Percentiles rank a stretch among this genome's conserved stretches.
Evolutionary conservation across 2,113 vertebrate species (phyloP).

Genomic region (Electrona antarctica): DNA sequence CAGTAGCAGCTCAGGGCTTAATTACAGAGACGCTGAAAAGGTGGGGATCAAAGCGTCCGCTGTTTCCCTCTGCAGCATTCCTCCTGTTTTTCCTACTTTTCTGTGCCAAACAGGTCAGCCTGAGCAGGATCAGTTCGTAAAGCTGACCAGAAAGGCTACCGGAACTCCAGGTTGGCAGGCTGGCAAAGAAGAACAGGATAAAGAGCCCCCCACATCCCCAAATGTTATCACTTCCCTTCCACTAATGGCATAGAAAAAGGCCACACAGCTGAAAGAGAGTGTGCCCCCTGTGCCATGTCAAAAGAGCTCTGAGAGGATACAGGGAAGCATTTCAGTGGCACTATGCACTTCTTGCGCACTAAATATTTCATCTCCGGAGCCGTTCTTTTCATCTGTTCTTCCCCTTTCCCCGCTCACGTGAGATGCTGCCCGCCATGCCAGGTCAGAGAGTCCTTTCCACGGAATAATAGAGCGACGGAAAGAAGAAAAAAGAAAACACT

Average conservation of each 20-base stretch:
- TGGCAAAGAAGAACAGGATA: slow-evolving; percentile 51
- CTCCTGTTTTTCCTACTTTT: background rate
- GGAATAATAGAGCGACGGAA: slow-evolving; percentile 52
- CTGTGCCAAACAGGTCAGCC: slow-evolving; percentile 51
- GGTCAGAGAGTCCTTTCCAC: slow-evolving; percentile 62
- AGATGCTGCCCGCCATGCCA: slow-evolving; percentile 44
- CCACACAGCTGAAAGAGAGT: slow-evolving; percentile 39
- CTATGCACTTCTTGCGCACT: slow-evolving; percentile 46
- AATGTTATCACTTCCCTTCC: slow-evolving; percentile 61
- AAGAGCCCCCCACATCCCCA: slow-evolving; percentile 38
- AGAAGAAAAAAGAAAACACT: slow-evolving; percentile 4
- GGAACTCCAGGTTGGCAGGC: slow-evolving; percentile 32
- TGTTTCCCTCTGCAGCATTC: slow-evolving; percentile 42
- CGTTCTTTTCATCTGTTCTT: slow-evolving; percentile 39
- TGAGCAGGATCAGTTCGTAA: slow-evolving; percentile 29
- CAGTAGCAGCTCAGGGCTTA: slow-evolving; percentile 29
- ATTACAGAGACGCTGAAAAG: slow-evolving; percentile 49
- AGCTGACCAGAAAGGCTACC: slow-evolving; percentile 44
- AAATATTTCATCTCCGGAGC: slow-evolving; percentile 65
- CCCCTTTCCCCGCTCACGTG: slow-evolving; percentile 44
- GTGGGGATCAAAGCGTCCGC: slow-evolving; percentile 54
- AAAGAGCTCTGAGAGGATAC: slow-evolving; percentile 35
- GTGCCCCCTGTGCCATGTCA: slow-evolving; percentile 50
- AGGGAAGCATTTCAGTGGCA: slow-evolving; percentile 42
- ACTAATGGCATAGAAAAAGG: slow-evolving; percentile 58